These are phyloP conservation scores for Etia nguti DNA, from an alignment of 2,113 vertebrate species.

Conservation along the genomic window DNA sequence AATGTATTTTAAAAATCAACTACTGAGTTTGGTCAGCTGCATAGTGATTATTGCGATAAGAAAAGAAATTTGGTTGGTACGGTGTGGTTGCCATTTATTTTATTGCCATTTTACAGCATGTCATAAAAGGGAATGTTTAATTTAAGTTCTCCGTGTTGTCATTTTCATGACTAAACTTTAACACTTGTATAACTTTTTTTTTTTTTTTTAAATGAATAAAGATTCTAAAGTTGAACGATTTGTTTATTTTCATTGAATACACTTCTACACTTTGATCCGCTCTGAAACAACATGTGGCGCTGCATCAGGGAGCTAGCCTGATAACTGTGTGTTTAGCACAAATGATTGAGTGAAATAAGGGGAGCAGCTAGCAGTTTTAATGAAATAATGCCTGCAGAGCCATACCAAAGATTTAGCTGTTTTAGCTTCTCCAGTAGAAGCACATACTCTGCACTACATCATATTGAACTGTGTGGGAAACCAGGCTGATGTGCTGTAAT, in stretches of 20 bases:
- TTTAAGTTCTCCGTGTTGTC: neutral
- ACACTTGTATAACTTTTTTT: neutral
- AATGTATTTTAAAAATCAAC: neutral
- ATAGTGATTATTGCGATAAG: neutral
- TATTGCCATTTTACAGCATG: neutral
- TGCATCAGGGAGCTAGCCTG: neutral
- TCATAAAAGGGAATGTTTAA: neutral
- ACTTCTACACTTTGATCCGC: neutral
- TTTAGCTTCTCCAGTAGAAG: neutral
- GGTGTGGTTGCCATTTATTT: neutral
- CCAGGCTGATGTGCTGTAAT: neutral
- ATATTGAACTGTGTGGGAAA: neutral
- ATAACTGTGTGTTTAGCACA: neutral
- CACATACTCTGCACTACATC: neutral
- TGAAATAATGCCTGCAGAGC: neutral
- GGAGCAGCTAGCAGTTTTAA: too few relatives aligned
- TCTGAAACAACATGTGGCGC: neutral
- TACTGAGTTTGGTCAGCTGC: neutral
- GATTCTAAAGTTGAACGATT: neutral
- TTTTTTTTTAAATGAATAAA: neutral
- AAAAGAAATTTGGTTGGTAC: neutral
- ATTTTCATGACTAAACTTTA: neutral
- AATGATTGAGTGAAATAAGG: neutral
- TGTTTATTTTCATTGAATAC: neutral
- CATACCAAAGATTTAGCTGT: neutral